phyloP scores from a whole-genome alignment of 1,140 invertebrate genomes.

The Leptestheria dahalacensis region DNA sequence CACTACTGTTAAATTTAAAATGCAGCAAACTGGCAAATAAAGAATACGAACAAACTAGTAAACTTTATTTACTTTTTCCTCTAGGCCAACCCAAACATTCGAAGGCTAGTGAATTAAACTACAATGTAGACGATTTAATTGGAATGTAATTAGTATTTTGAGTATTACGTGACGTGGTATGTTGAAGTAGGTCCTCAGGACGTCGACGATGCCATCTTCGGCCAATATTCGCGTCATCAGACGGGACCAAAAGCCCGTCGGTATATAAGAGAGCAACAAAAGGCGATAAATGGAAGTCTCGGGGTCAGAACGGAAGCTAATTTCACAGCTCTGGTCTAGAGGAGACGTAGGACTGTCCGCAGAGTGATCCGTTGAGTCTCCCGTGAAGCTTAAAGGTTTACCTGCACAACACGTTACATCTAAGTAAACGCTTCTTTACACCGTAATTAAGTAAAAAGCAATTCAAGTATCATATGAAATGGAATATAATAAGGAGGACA shows the following conservation, averaged over 20 bases:
- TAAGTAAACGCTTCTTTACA: no score
- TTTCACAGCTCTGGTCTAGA: slow-evolving; percentile 17
- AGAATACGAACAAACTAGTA: background rate
- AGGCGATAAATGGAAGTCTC: slow-evolving; percentile 35
- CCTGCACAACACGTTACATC: background rate
- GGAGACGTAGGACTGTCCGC: background rate
- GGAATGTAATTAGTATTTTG: no score
- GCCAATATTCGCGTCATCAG: slow-evolving; percentile 80
- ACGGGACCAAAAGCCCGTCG: slow-evolving; percentile 93
- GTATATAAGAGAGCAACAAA: slow-evolving; percentile 87
- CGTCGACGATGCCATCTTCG: slow-evolving; percentile 70
- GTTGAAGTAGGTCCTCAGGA: slow-evolving; percentile 51
- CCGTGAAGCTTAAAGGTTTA: background rate
- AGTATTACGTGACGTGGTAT: slow-evolving; percentile 43
- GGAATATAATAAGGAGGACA: no score
- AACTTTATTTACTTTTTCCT: background rate
- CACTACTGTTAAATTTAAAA: background rate
- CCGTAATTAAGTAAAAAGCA: no score
- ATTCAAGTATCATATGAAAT: no score
- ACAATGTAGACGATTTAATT: no score
- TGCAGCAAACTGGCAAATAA: background rate
- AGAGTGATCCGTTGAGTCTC: background rate
- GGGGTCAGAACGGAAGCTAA: slow-evolving; percentile 21
- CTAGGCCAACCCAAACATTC: no score
- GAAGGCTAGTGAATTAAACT: no score